phyloP scores from a whole-genome alignment of 2,888 invertebrate species.

The Gryllus longicercus region DNA sequence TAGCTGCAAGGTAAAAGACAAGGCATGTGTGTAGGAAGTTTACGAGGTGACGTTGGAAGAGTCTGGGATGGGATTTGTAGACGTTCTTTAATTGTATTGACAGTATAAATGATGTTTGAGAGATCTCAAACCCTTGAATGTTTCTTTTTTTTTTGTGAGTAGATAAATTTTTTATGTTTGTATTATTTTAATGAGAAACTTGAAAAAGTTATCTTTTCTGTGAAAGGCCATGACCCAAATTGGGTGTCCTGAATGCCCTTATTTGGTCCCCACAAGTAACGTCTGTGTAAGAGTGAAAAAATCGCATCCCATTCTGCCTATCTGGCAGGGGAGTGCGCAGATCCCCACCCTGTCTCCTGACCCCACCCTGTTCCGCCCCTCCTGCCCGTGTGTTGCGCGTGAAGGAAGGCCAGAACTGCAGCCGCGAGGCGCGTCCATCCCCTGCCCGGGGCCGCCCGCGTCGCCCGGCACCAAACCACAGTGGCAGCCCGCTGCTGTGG shows the following conservation, averaged over 20 bases:
- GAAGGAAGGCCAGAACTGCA: conserved; percentile 33
- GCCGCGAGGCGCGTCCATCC: background rate
- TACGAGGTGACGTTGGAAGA: background rate
- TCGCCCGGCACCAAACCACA: conserved; percentile 33
- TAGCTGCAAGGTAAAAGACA: conserved; percentile 17
- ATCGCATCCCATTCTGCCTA: conserved; percentile 11
- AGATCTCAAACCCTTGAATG: background rate
- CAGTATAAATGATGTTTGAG: background rate
- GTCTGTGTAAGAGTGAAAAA: background rate
- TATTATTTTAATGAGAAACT: background rate
- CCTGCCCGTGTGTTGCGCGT: conserved; percentile 17
- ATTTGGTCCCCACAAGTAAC: background rate
- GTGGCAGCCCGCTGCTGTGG: conserved; percentile 30
- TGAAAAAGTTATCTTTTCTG: background rate
- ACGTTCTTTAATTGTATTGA: background rate
- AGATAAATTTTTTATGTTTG: background rate
- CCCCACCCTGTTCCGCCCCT: conserved; percentile 5
- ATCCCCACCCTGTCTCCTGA: conserved; percentile 6
- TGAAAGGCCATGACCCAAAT: background rate
- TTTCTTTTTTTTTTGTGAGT: background rate
- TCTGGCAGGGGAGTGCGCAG: background rate
- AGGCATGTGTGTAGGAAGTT: conserved; percentile 17
- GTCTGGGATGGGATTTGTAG: conserved; percentile 11
- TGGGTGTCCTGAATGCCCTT: conserved; percentile 1
- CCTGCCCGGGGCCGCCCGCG: background rate